Evolutionary conservation across 2,113 vertebrate genomes (phyloP).

Genomic region (Clarias gariepinus): DNA sequence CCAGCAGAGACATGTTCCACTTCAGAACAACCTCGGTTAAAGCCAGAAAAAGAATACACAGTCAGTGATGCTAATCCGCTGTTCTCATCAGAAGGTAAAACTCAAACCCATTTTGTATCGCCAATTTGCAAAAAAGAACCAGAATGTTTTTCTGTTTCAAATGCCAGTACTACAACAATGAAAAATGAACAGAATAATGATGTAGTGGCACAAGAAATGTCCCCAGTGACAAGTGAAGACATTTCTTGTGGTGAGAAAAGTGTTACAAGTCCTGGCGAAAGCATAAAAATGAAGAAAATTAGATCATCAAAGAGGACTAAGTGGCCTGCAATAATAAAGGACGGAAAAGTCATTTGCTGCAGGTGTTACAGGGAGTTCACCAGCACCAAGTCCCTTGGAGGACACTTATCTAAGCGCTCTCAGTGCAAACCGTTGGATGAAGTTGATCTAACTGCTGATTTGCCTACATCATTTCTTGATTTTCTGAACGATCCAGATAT

Average conservation of each 20-base stretch:
- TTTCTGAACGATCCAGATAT: constrained; percentile 86
- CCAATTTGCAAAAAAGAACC: constrained; percentile 45
- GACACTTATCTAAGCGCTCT: constrained; percentile 93
- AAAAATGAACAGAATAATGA: constrained; percentile 38
- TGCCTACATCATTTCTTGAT: constrained; percentile 88
- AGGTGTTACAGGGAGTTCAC: constrained; percentile 96
- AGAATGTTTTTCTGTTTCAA: constrained; percentile 40
- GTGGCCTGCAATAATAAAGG: constrained; percentile 96
- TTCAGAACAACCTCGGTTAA: constrained; percentile 36
- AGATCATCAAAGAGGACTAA: constrained; percentile 84
- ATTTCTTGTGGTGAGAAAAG: constrained; percentile 33
- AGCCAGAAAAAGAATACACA: constrained; percentile 43
- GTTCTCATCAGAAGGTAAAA: constrained; percentile 45
- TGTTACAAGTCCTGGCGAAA: constrained; percentile 61
- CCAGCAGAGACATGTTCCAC: constrained; percentile 20
- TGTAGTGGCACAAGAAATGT: constrained; percentile 41
- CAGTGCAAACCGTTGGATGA: constrained; percentile 93
- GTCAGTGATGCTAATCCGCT: constrained; percentile 20
- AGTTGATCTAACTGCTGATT: constrained; percentile 86
- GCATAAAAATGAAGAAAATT: constrained; percentile 85
- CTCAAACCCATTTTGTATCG: constrained; percentile 24
- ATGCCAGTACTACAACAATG: not conserved
- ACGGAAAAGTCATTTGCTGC: constrained; percentile 96
- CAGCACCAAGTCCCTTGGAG: constrained; percentile 95
- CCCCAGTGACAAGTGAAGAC: constrained; percentile 38